Conservation (phyloP, 1,140 invertebrate genomes). For the Drosophila nannoptera region DNA sequence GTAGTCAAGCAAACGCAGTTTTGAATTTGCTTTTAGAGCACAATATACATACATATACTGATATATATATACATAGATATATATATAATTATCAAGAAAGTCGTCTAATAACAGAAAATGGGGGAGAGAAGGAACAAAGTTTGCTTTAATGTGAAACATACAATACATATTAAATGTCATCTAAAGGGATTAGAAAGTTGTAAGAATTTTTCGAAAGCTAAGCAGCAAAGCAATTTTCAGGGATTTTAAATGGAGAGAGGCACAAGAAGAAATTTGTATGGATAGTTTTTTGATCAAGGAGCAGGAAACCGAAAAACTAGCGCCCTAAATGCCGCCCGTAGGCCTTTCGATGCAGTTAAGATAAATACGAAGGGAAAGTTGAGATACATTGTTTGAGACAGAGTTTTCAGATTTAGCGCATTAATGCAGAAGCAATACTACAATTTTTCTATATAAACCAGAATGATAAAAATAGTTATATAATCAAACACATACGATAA, state of each 20-base stretch:
- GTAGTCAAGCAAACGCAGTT: constrained; percentile 44
- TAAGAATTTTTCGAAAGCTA: constrained; percentile 27
- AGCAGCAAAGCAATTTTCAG: constrained; percentile 61
- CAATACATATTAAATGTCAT: constrained; percentile 49
- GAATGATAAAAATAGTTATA: constrained; percentile 24
- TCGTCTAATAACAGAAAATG: constrained; percentile 21
- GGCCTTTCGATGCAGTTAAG: constrained; percentile 55
- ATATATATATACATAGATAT: constrained; percentile 36
- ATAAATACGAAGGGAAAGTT: constrained; percentile 12
- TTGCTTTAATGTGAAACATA: constrained; percentile 53
- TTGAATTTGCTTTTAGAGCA: constrained; percentile 62
- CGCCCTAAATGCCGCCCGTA: constrained; percentile 63
- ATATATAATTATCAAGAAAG: constrained; percentile 33
- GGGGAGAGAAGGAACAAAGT: constrained; percentile 16
- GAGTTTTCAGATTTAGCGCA: constrained; percentile 9
- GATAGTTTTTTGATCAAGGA: constrained; percentile 23
- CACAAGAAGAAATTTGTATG: constrained; percentile 39
- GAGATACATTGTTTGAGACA: background rate
- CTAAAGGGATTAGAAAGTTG: constrained; percentile 8
- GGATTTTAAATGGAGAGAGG: constrained; percentile 58
- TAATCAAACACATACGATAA: constrained; percentile 13
- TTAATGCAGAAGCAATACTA: constrained; percentile 48
- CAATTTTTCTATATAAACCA: constrained; percentile 26
- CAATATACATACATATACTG: constrained; percentile 22
- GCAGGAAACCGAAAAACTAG: constrained; percentile 25